Evolutionary conservation across 2,113 vertebrate species (phyloP), one percentile per base, ranked within the genome.

Genomic region (Carassius auratus): DNA sequence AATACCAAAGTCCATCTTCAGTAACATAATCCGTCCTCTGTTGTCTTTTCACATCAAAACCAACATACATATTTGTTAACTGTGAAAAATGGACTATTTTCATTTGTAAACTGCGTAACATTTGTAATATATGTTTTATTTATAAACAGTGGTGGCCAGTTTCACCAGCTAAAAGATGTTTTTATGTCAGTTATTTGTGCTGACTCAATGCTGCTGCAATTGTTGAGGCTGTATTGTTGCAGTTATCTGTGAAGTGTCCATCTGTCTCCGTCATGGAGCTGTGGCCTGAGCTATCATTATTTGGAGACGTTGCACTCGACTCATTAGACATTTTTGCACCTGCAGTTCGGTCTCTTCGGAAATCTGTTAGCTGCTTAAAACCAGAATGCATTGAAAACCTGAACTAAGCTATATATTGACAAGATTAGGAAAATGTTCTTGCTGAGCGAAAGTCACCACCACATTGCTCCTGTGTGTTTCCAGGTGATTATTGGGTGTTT

Each of bases 121-220:
- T 30, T 30, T 30, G 30, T 30, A 30, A 30, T 30, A 30, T 30
- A 30, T 30, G 30, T 30, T 30, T 30, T 30, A 30, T 30, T 30
- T 30, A 30, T 30, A 30, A 2, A 30, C 30, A 30, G 30, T 30
- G 30, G 30, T 30, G 30, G 30, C 30, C 30, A 30, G 30, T 30
- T 38, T 38, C 5, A 38, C 36, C 3, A 38, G 36, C 36, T 38
- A 38, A 38, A 38, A 38, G 3, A 30, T 30, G 30, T 30, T 26
- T 26, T 26, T 30, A 30, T 30, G 30, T 30, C 30, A 30, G 30
- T 30, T 30, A 1, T 30, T 30, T 30, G 30, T 38, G 59, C 78
- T 68, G 45, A 68, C 69, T 68, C 79, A 81, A 81, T 68, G 45
- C 79, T 69, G 78, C 17, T 80, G 77, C 77, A 64, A 81, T 50